These are phyloP conservation scores for Heteromormyrus szaboi DNA, from an alignment of 2,797 vertebrate genomes.

Conservation along the genomic window DNA sequence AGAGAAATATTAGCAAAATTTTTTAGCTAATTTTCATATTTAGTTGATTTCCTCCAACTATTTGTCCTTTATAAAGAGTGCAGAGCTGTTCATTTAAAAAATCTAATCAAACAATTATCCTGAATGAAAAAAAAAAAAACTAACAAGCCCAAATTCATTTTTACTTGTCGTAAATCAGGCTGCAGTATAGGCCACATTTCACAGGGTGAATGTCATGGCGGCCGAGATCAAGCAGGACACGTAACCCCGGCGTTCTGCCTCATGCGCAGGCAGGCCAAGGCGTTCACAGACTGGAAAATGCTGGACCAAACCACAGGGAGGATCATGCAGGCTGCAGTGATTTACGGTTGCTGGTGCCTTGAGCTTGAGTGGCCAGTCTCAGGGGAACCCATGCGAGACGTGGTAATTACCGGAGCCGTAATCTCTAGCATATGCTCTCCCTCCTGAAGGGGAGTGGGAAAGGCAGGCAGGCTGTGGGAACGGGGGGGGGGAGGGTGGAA, in stretches of 20 bases:
- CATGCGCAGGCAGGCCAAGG: not conserved
- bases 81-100: not conserved
- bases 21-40: not conserved
- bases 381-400: conserved; percentile 4
- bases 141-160: not conserved
- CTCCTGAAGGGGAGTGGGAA: not conserved
- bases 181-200: not conserved
- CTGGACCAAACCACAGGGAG: not conserved
- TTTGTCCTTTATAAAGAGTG: not conserved
- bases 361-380: not conserved
- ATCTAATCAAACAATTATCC: not conserved
- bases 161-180: not conserved
- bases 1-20: not conserved
- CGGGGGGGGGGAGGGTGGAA: not conserved
- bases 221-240: not conserved
- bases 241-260: not conserved
- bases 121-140: not conserved
- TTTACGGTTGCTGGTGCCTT: conserved; percentile 4
- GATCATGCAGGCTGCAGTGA: not conserved
- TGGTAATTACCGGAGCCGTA: conserved; percentile 6
- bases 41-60: not conserved
- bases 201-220: not conserved
- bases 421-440: conserved; percentile 14
- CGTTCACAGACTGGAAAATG: not conserved
- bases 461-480: not conserved